Percentiles rank a stretch among this genome's conserved stretches.
Evolutionary conservation across 2,797 vertebrate genomes (phyloP).

Genomic region (Tenualosa thibaudeaui): DNA sequence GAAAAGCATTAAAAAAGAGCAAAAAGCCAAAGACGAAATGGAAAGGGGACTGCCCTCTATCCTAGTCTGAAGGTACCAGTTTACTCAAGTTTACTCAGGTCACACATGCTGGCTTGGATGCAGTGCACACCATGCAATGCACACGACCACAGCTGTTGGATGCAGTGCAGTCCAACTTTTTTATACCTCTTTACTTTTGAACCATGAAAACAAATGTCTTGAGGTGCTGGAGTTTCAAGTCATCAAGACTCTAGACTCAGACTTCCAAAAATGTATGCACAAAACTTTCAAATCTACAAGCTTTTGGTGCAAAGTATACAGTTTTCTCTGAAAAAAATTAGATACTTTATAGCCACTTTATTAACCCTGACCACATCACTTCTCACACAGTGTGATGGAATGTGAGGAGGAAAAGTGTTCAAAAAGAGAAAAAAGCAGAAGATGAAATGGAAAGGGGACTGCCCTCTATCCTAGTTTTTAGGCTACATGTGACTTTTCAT

Average conservation of each 20-base stretch:
- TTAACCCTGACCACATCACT: not conserved
- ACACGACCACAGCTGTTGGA: not conserved
- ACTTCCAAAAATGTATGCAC: too few species aligned
- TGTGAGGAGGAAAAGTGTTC: not conserved
- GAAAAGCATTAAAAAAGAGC: not conserved
- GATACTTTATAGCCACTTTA: too few species aligned
- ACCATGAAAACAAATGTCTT: not conserved
- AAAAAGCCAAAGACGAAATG: slow-evolving; percentile 18
- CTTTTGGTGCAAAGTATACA: too few species aligned
- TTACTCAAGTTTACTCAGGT: too few species aligned
- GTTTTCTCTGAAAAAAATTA: not conserved
- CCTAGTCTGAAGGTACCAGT: slow-evolving; percentile 81
- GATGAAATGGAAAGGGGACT: not conserved
- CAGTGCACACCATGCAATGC: not conserved
- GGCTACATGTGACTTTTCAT: not conserved
- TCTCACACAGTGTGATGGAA: not conserved
- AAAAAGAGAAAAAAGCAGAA: not conserved
- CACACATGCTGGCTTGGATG: too few species aligned
- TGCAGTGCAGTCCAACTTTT: not conserved
- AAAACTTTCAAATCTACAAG: too few species aligned
- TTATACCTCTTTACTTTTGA: not conserved
- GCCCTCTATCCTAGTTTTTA: not conserved
- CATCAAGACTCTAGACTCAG: too few species aligned
- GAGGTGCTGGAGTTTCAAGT: too few species aligned
- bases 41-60: not conserved